Evolutionary conservation across 2,888 invertebrate species (phyloP), one percentile per base, ranked within the genome.

Genomic region (Caenorhabditis doughertyi): DNA sequence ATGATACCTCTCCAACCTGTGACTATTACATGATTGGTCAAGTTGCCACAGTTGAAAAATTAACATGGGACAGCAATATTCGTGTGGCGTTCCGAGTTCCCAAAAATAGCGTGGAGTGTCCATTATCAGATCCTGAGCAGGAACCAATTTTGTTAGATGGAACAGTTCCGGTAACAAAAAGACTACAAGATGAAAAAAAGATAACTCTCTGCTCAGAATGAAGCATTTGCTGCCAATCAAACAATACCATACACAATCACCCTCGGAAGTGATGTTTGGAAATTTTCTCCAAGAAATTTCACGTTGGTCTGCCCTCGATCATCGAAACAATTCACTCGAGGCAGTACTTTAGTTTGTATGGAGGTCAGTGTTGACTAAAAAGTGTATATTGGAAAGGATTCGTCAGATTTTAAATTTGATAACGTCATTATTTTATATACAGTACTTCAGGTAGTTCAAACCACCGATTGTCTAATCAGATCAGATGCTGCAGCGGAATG

Each of bases 11-110:
- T 18, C 56, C 56, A 1, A 56, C 18, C 3, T 56, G 56, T 11
- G 35, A 32, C 9, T n/a, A 21, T 11, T 56, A 32, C 35, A 32
- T 16, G 18, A n/a, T 32, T 8, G 18, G 21, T 1, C 32, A 56
- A 35, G 35, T 56, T 1, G 11, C 35, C 1, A 56, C 18, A 2
- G 56, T 56, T 8, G 29, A 56, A 56, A 32, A 56, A 27, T 16
- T 13, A 21, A 21, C 21, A 8, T 7, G 8, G 4, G 16, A 21
- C 16, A 35, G 32, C 9, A 18, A 11, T 13, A 55, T n/a, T 55
- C 53, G 53, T 18, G 56, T 56, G 56, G 56, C 56, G 9, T 56
- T 56, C 35, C 56, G 56, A 32, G 16, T 56, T 7, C 35, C 21
- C 2, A 9, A n/a, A 9, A 56, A 18, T 35, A 18, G 35, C n/a